A percentile compares a stretch with the other conserved stretches of the same genome.
Conservation (phyloP, 2,113 vertebrate genomes). For the Microcebus tavaratra region DNA sequence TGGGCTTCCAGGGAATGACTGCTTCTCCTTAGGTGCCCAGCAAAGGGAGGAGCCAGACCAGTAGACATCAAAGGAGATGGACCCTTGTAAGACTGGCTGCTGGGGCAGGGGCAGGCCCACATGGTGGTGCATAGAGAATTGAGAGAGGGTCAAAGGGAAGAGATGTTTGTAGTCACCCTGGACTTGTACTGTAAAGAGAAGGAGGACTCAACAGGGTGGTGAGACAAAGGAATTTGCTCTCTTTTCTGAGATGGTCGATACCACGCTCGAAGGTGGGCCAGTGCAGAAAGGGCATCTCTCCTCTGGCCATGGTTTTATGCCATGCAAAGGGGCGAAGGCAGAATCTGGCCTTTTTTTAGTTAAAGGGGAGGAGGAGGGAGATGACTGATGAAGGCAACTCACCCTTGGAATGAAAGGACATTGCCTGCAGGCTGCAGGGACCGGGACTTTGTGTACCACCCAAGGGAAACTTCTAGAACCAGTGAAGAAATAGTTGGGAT, state of each 20-base stretch:
- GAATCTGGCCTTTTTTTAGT: background rate
- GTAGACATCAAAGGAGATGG: background rate
- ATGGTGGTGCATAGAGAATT: rapidly evolving
- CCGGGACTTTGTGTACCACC: background rate
- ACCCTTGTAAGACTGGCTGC: background rate
- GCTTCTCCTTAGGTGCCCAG: background rate
- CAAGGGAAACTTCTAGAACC: background rate
- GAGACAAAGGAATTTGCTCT: background rate
- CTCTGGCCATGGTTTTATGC: background rate
- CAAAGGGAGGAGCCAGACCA: background rate
- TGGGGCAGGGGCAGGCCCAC: background rate
- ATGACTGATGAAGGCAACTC: background rate
- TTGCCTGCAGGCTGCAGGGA: background rate
- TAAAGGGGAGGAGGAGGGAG: background rate
- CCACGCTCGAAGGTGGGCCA: too few species aligned
- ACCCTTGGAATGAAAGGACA: background rate
- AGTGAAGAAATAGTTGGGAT: background rate
- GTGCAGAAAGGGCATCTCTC: background rate
- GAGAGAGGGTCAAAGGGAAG: background rate
- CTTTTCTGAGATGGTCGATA: background rate
- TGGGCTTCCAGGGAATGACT: background rate
- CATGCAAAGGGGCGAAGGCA: background rate
- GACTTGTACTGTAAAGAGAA: background rate
- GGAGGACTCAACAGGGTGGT: background rate
- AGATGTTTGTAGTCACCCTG: background rate